Percentiles rank a stretch among this genome's conserved stretches.
Evolutionary conservation across 2,113 vertebrate genomes (phyloP).

Genomic region (Syngnathus scovelli): DNA sequence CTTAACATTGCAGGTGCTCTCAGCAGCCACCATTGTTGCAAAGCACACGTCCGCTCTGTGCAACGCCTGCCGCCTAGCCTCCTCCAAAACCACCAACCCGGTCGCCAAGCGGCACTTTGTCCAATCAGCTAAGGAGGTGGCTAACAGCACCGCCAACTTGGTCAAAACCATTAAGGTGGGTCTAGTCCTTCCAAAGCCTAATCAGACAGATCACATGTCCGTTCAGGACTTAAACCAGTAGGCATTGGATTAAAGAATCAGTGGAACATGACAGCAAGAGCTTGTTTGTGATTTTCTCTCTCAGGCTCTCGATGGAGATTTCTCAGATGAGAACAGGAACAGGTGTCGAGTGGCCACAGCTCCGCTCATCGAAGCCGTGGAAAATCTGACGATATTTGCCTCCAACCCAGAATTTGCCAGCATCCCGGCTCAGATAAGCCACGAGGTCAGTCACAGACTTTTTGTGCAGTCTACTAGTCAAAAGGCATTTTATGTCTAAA

Average conservation of each 20-base stretch:
- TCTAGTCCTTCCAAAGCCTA: background rate
- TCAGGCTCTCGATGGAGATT: slow-evolving; percentile 94
- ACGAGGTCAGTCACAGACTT: slow-evolving; percentile 71
- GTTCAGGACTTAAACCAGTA: background rate
- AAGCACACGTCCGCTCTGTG: slow-evolving; percentile 96
- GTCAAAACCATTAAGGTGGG: slow-evolving; percentile 98
- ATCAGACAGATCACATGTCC: background rate
- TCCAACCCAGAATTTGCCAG: slow-evolving; percentile 98
- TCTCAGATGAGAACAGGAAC: slow-evolving; percentile 93
- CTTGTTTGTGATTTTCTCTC: background rate
- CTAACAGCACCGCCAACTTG: slow-evolving; percentile 96
- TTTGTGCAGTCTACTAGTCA: background rate
- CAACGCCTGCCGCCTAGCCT: slow-evolving; percentile 95
- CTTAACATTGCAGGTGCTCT: slow-evolving; percentile 78
- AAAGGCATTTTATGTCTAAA: background rate
- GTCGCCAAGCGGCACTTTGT: slow-evolving; percentile 97
- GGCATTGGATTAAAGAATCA: background rate
- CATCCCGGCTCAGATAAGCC: slow-evolving; percentile 90
- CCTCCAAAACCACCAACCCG: slow-evolving; percentile 90
- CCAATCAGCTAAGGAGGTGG: slow-evolving; percentile 97
- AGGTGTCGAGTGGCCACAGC: slow-evolving; percentile 84
- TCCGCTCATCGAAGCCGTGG: slow-evolving; percentile 92
- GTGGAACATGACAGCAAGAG: too few species aligned
- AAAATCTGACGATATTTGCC: slow-evolving; percentile 90
- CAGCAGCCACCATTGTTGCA: slow-evolving; percentile 94